Percentiles rank a stretch among this genome's conserved stretches.
Conservation (phyloP, 2,888 invertebrate genomes). For the Nephrotoma guestfalica region DNA sequence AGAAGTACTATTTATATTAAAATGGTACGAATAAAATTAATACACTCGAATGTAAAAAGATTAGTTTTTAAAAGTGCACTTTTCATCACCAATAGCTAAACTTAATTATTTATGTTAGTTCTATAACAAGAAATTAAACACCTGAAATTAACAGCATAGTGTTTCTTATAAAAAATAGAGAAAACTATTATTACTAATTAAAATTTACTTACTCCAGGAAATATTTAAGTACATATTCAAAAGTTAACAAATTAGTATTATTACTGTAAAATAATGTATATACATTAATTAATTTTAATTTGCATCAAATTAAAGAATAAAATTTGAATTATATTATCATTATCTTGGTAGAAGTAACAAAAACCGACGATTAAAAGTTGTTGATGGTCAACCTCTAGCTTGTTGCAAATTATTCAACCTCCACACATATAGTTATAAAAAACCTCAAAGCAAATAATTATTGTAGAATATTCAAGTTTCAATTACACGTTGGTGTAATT, state of each 20-base stretch:
- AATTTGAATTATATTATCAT: too few species aligned
- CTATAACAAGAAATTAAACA: neutral
- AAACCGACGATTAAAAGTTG: too few species aligned
- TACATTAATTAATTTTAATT: neutral
- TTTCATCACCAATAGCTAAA: neutral
- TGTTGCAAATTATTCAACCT: too few species aligned
- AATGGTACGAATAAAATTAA: too few species aligned
- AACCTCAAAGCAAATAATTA: too few species aligned
- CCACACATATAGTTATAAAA: too few species aligned
- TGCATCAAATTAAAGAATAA: neutral
- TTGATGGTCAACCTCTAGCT: too few species aligned
- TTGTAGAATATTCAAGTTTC: too few species aligned
- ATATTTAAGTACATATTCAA: neutral
- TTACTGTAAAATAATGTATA: neutral
- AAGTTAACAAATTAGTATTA: neutral
- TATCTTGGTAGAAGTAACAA: too few species aligned
- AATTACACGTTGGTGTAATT: too few species aligned
- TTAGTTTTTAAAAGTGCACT: neutral
- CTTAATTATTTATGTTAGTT: neutral
- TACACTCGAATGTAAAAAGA: neutral
- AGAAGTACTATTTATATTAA: too few species aligned
- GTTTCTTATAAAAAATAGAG: neutral
- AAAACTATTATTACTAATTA: neutral
- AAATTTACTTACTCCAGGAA: neutral
- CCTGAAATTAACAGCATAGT: neutral